A percentile compares a stretch with the other conserved stretches of the same genome.
These are phyloP conservation scores for Mechanitis mazaeus DNA, from an alignment of 2,888 invertebrate genomes.

Conservation along the genomic window DNA sequence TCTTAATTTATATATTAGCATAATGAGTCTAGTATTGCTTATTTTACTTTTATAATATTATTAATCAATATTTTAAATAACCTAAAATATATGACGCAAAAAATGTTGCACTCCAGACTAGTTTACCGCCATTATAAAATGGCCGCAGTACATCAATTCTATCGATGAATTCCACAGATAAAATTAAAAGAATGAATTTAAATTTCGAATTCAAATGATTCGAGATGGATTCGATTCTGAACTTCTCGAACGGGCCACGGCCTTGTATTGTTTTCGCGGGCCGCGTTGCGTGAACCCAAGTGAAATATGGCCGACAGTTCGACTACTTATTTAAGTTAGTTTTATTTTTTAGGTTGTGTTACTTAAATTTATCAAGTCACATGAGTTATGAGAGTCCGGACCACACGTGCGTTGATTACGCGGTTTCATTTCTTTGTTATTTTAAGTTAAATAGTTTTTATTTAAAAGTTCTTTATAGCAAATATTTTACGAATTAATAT, in stretches of 20 bases:
- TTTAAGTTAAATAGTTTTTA: background rate
- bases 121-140: too few species aligned
- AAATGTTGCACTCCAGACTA: too few species aligned
- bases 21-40: background rate
- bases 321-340: constrained; percentile 70
- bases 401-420: constrained; percentile 73
- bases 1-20: constrained; percentile 1
- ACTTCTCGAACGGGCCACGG: constrained; percentile 38
- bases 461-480: background rate
- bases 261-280: constrained; percentile 75
- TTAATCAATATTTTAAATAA: background rate
- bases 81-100: background rate
- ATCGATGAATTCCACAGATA: background rate
- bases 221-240: constrained; percentile 6
- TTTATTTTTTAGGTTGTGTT: constrained; percentile 69
- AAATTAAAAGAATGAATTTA: background rate
- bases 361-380: constrained; percentile 76
- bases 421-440: constrained; percentile 30
- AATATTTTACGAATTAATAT: background rate
- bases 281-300: constrained; percentile 71
- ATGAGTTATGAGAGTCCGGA: constrained; percentile 72
- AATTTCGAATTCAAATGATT: constrained; percentile 7
- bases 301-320: constrained; percentile 71
- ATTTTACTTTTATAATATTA: too few species aligned
- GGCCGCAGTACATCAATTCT: too few species aligned